Conservation (phyloP, 2,797 vertebrate genomes). For the Falco columbarius region DNA sequence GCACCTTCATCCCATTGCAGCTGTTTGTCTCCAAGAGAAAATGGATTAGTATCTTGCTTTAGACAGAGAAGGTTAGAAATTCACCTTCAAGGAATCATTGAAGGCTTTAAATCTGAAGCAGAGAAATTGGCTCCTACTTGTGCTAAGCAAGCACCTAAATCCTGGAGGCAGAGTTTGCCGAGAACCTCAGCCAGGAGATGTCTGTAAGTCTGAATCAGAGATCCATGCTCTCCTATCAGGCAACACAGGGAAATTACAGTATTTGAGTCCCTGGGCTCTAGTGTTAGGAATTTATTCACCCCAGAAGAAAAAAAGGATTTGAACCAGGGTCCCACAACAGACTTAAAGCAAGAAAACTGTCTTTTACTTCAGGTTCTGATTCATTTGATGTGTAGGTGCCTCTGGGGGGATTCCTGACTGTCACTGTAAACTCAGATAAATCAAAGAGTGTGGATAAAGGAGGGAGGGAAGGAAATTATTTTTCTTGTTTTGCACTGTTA, state of each 20-base stretch:
- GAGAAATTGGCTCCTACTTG: not conserved
- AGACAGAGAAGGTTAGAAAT: not conserved
- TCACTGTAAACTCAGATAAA: not conserved
- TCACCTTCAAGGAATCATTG: not conserved
- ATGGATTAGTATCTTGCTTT: not conserved
- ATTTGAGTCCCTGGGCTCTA: not conserved
- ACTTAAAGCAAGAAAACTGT: not conserved
- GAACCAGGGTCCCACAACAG: not conserved
- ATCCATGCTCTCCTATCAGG: fast-evolving
- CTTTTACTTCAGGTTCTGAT: not conserved
- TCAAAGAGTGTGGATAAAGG: not conserved
- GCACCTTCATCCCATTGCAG: not conserved
- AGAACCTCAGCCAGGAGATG: not conserved
- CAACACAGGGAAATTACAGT: fast-evolving
- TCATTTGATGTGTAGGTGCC: not conserved
- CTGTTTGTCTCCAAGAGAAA: not conserved
- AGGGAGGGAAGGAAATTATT: not conserved
- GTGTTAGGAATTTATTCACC: not conserved
- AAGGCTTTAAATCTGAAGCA: not conserved
- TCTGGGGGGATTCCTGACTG: not conserved
- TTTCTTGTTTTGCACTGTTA: not conserved
- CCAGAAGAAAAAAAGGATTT: not conserved
- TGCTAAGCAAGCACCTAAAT: not conserved
- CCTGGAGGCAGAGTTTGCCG: not conserved
- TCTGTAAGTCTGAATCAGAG: not conserved